These are phyloP conservation scores for Panurus biarmicus DNA, from an alignment of 2,113 vertebrate species.

Conservation along the genomic window DNA sequence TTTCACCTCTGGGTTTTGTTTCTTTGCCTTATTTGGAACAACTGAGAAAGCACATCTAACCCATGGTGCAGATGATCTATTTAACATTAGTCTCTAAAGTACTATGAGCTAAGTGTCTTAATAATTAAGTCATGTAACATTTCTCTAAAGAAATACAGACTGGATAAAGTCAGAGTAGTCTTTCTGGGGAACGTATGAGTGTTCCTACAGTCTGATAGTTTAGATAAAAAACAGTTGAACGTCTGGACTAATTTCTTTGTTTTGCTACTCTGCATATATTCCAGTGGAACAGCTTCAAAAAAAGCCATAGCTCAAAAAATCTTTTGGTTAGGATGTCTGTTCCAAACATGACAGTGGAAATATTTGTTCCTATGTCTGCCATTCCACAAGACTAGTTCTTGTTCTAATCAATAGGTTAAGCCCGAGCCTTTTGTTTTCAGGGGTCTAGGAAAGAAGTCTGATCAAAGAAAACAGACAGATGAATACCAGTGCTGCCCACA, in stretches of 20 bases:
- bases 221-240: not conserved
- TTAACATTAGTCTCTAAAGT: not conserved
- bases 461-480: not conserved
- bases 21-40: not conserved
- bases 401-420: not conserved
- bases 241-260: not conserved
- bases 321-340: not conserved
- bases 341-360: not conserved
- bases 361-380: not conserved
- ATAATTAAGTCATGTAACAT: not conserved
- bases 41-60: not conserved
- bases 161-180: not conserved
- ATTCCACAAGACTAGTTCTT: not conserved
- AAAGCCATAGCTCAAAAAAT: not conserved
- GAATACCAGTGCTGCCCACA: not conserved
- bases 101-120: not conserved
- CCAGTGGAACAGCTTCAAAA: not conserved
- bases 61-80: not conserved
- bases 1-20: not conserved
- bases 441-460: not conserved
- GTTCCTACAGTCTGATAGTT: not conserved
- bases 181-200: not conserved
- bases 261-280: not conserved
- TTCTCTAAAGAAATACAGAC: not conserved
- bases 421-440: not conserved